A percentile compares a stretch with the other conserved stretches of the same genome.
Evolutionary conservation across 2,888 invertebrate species (phyloP).

Genomic region (Drosophila hamatofila): DNA sequence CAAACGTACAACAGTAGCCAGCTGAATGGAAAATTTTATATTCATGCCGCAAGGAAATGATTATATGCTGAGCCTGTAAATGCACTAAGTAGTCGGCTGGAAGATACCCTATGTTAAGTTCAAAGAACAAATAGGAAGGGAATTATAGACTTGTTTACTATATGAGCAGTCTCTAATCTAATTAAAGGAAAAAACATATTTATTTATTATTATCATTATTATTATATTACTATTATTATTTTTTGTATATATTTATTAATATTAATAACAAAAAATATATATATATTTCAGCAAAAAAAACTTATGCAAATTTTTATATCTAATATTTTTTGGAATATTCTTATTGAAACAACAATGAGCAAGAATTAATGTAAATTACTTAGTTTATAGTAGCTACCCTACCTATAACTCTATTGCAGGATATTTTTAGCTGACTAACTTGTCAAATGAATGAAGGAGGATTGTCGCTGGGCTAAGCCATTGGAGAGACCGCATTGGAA

Average conservation of each 20-base stretch:
- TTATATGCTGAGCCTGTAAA: background rate
- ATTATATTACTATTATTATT: background rate
- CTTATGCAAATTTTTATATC: no score
- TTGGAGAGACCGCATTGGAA: conserved; percentile 31
- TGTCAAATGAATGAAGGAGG: conserved; percentile 10
- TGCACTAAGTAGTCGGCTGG: background rate
- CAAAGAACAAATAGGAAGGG: background rate
- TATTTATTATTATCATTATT: background rate
- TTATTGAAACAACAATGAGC: background rate
- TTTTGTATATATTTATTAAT: no score
- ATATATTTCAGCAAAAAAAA: no score
- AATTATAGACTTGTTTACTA: no score
- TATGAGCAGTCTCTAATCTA: background rate
- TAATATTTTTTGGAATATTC: background rate
- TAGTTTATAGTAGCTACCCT: background rate
- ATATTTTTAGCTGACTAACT: conserved; percentile 3
- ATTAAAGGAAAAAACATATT: no score
- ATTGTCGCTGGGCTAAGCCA: conserved; percentile 16
- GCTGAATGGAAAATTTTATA: conserved; percentile 44
- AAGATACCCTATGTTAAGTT: conserved; percentile 3
- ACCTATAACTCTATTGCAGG: background rate
- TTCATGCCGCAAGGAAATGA: conserved; percentile 32
- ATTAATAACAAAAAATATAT: no score
- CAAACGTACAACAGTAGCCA: conserved; percentile 30
- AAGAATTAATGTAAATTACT: background rate